A percentile compares a stretch with the other conserved stretches of the same genome.
Conservation (phyloP, 2,113 vertebrate genomes). For the Platysternon megacephalum region DNA sequence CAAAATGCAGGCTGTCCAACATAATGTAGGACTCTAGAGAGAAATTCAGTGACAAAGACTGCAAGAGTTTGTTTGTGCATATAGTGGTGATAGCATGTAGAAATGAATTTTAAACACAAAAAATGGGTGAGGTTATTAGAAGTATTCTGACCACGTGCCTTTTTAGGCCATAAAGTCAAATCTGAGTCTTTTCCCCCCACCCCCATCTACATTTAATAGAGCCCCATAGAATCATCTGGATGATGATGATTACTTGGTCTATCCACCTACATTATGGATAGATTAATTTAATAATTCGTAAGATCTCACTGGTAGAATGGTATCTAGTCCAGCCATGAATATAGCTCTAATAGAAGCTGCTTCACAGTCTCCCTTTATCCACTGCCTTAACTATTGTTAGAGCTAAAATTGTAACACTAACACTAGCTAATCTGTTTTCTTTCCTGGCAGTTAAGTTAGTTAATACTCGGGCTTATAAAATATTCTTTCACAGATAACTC, state of each 20-base stretch:
- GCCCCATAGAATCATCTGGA: not conserved
- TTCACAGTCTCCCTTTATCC: not conserved
- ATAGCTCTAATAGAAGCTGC: not conserved
- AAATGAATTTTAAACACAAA: not conserved
- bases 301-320: not conserved
- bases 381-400: not conserved
- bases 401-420: not conserved
- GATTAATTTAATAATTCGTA: not conserved
- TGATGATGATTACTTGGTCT: not conserved
- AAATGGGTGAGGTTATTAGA: not conserved
- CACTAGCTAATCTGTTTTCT: not conserved
- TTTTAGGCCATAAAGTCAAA: not conserved
- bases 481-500: not conserved
- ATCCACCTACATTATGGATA: not conserved
- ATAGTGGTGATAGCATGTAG: not conserved
- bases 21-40: not conserved
- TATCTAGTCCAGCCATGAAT: not conserved
- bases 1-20: not conserved
- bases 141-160: not conserved
- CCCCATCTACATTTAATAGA: not conserved
- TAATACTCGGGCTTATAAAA: not conserved
- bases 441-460: not conserved
- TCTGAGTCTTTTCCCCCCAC: rapidly evolving
- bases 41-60: not conserved
- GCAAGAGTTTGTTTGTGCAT: not conserved